Percentiles rank a stretch among this genome's conserved stretches.
phyloP scores from a whole-genome alignment of 2,113 vertebrate genomes.

The Lamprologus ornatipinnis region DNA sequence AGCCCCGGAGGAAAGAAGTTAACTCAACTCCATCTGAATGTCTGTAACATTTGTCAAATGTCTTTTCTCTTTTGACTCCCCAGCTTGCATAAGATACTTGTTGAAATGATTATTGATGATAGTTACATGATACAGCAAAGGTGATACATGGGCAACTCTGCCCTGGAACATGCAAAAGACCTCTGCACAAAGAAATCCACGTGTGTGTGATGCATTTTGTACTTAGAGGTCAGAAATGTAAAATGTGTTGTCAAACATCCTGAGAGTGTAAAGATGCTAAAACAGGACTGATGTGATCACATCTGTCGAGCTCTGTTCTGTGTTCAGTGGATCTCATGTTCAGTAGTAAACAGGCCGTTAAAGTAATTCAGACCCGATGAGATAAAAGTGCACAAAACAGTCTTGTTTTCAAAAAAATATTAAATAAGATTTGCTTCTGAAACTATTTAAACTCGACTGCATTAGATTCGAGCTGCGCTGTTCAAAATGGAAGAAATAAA shows the following conservation, averaged over 20 bases:
- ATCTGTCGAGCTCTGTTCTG: fast-evolving
- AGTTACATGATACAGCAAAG: background rate
- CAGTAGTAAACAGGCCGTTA: background rate
- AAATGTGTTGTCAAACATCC: background rate
- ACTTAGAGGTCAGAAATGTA: background rate
- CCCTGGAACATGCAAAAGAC: background rate
- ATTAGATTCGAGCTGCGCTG: background rate
- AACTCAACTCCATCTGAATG: background rate
- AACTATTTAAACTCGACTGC: fast-evolving
- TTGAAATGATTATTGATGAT: background rate
- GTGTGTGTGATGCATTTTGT: background rate
- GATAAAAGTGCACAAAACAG: background rate
- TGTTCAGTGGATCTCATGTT: background rate
- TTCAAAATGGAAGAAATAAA: background rate
- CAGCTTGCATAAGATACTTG: background rate
- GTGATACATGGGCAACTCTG: background rate
- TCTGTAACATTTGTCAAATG: background rate
- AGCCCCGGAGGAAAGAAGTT: background rate
- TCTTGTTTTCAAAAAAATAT: background rate
- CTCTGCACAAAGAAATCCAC: background rate
- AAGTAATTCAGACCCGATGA: background rate
- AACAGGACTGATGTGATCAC: background rate
- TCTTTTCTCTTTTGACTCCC: background rate
- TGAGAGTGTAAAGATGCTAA: fast-evolving
- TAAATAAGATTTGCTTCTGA: background rate